phyloP scores from a whole-genome alignment of 2,797 vertebrate species.

The Lemur catta region DNA sequence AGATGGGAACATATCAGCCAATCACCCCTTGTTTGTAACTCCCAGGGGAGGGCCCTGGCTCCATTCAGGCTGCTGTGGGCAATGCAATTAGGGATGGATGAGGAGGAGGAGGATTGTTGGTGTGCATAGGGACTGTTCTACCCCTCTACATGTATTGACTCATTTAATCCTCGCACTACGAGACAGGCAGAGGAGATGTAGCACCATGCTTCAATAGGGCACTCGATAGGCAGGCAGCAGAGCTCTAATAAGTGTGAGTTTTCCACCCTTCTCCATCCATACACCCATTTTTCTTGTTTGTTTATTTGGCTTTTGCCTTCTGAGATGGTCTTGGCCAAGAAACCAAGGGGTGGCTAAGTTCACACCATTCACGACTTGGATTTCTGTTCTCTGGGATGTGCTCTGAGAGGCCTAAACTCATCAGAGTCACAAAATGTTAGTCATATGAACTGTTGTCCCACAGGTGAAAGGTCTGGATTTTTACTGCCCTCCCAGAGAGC shows the following conservation, averaged over 20 bases:
- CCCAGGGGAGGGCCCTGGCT: not conserved
- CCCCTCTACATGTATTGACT: fast-evolving
- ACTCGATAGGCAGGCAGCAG: fast-evolving
- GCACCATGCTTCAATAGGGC: fast-evolving
- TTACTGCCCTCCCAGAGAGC: not conserved
- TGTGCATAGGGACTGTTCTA: fast-evolving
- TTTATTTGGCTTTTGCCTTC: not conserved
- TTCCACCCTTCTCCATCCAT: not conserved
- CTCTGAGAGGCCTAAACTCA: not conserved
- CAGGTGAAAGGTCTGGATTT: not conserved
- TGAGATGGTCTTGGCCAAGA: not conserved
- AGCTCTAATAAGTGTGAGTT: not conserved
- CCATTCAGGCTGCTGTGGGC: not conserved
- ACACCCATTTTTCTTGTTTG: not conserved
- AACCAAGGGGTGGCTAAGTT: not conserved
- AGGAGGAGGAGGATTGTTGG: fast-evolving
- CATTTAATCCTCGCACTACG: fast-evolving
- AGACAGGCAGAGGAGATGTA: not conserved
- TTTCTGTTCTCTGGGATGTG: not conserved
- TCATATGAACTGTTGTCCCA: not conserved
- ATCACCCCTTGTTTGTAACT: not conserved
- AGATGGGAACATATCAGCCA: fast-evolving
- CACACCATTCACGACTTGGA: not conserved
- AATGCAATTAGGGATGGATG: fast-evolving
- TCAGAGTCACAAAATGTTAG: not conserved